These are phyloP conservation scores for Nothocercus julius DNA, from an alignment of 2,113 vertebrate species.

Conservation along the genomic window DNA sequence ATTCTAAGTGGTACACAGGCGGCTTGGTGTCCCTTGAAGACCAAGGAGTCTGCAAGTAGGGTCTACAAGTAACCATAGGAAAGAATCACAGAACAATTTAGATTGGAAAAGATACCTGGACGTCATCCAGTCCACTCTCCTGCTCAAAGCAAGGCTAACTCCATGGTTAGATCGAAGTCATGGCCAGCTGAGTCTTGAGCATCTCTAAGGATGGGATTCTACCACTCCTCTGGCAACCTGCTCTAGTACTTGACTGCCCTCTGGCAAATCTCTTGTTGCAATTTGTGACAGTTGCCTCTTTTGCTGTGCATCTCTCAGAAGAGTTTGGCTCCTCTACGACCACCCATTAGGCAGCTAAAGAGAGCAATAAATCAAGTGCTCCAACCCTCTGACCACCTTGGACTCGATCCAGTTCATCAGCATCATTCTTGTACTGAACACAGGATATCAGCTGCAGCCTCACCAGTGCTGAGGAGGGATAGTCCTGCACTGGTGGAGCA, in stretches of 20 bases:
- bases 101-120: not conserved
- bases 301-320: not conserved
- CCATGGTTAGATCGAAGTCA: not conserved
- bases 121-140: not conserved
- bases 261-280: not conserved
- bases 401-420: accelerated
- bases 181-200: not conserved
- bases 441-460: not conserved
- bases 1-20: accelerated
- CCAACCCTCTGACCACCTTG: not conserved
- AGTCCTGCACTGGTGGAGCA: too few relatives aligned
- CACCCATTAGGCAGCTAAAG: not conserved
- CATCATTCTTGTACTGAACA: accelerated
- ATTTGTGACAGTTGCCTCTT: not conserved
- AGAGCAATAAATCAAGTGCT: not conserved
- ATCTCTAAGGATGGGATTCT: not conserved
- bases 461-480: not conserved
- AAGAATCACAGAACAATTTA: not conserved
- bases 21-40: not conserved
- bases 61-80: not conserved
- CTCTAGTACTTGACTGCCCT: not conserved
- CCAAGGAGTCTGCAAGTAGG: not conserved
- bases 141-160: not conserved
- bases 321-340: not conserved
- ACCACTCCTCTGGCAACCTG: not conserved